phyloP scores from a whole-genome alignment of 2,888 invertebrate genomes.

The Drosophila gaucha region DNA sequence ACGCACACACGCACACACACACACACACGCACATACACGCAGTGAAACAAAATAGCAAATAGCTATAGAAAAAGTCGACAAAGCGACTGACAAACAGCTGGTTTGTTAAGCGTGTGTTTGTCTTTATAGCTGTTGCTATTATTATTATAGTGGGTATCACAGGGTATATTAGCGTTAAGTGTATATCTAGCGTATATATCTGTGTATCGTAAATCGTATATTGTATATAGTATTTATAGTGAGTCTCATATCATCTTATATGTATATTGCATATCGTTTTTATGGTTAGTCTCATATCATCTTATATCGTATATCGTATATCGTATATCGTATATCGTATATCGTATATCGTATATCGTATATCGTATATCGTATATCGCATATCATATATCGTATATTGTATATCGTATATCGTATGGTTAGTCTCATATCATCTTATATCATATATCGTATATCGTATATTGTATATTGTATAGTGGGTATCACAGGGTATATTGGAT shows the following conservation, averaged over 20 bases:
- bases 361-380: not conserved
- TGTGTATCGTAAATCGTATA: not conserved
- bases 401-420: no score
- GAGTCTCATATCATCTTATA: no score
- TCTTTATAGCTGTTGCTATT: conserved; percentile 7
- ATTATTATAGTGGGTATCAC: not conserved
- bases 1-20: conserved; percentile 6
- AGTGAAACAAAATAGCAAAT: conserved; percentile 11
- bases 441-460: not conserved
- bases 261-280: not conserved
- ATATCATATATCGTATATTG: not conserved
- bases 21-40: conserved; percentile 11
- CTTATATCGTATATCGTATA: no score
- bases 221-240: not conserved
- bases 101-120: conserved; percentile 6
- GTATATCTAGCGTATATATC: no score
- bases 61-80: conserved; percentile 33
- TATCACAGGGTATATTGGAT: not conserved
- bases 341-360: no score
- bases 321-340: not conserved
- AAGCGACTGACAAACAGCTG: conserved; percentile 30
- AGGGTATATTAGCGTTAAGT: not conserved
- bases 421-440: conserved; percentile 3
- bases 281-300: no score
- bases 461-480: not conserved